These are phyloP conservation scores for Drosophila anceps DNA, from an alignment of 2,888 invertebrate genomes.

Conservation along the genomic window DNA sequence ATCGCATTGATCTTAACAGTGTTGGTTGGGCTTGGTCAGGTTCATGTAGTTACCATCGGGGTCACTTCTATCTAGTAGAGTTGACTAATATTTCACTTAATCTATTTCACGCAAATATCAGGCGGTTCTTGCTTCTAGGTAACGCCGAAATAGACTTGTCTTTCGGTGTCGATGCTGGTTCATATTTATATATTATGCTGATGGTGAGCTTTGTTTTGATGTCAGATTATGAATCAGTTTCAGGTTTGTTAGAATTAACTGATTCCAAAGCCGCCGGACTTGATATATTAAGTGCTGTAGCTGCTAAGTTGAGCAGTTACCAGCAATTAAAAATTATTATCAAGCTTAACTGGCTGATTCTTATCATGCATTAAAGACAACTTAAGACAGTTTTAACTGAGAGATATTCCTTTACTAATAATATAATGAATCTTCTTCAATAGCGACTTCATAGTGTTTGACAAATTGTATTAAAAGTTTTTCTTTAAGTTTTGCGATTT, in stretches of 20 bases:
- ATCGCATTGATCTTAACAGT: neutral
- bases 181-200: conserved; percentile 19
- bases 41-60: neutral
- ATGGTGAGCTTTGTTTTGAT: neutral
- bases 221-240: conserved; percentile 12
- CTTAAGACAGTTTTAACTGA: neutral
- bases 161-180: neutral
- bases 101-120: neutral
- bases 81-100: neutral
- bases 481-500: neutral
- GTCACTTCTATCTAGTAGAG: neutral
- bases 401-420: neutral
- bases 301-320: conserved; percentile 2
- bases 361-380: neutral
- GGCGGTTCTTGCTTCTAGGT: neutral
- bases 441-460: neutral
- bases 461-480: neutral
- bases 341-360: neutral
- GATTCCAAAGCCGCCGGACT: neutral
- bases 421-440: neutral
- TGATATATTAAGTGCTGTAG: neutral
- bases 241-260: neutral
- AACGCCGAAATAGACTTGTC: neutral
- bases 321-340: conserved; percentile 14
- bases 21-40: neutral